Conservation (phyloP, 1,140 invertebrate species). For the Thaumetopoea pityocampa region DNA sequence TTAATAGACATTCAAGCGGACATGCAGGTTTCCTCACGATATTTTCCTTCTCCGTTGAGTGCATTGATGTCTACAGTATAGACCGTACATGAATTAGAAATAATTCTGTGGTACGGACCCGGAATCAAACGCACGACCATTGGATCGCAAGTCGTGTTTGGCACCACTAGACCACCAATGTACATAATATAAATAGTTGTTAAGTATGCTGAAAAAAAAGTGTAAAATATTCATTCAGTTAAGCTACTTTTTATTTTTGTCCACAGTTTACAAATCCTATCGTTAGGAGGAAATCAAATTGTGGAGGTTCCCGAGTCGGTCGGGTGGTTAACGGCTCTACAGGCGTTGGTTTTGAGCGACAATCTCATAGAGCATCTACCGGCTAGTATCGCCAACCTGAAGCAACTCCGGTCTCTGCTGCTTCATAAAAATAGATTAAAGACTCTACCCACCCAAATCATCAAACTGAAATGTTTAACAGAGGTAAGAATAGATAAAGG, state of each 20-base stretch:
- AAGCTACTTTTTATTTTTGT: slow-evolving; percentile 8
- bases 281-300: slow-evolving; percentile 94
- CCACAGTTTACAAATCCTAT: slow-evolving; percentile 90
- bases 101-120: too few relatives aligned
- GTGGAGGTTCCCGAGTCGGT: slow-evolving; percentile 91
- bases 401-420: slow-evolving; percentile 89
- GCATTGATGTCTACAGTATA: too few relatives aligned
- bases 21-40: too few relatives aligned
- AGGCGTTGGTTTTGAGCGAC: slow-evolving; percentile 93
- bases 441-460: slow-evolving; percentile 95
- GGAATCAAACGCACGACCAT: too few relatives aligned
- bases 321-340: slow-evolving; percentile 86
- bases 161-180: too few relatives aligned
- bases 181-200: too few relatives aligned
- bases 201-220: too few relatives aligned
- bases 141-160: too few relatives aligned
- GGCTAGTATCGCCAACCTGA: slow-evolving; percentile 89
- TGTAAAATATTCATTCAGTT: too few relatives aligned
- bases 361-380: slow-evolving; percentile 93
- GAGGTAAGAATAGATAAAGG: slow-evolving; percentile 80
- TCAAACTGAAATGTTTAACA: slow-evolving; percentile 89
- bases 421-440: slow-evolving; percentile 94
- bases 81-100: too few relatives aligned
- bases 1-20: too few relatives aligned
- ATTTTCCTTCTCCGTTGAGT: too few relatives aligned